A percentile compares a stretch with the other conserved stretches of the same genome.
Conservation (phyloP, 2,888 invertebrate genomes). For the Helicoverpa assulta region DNA sequence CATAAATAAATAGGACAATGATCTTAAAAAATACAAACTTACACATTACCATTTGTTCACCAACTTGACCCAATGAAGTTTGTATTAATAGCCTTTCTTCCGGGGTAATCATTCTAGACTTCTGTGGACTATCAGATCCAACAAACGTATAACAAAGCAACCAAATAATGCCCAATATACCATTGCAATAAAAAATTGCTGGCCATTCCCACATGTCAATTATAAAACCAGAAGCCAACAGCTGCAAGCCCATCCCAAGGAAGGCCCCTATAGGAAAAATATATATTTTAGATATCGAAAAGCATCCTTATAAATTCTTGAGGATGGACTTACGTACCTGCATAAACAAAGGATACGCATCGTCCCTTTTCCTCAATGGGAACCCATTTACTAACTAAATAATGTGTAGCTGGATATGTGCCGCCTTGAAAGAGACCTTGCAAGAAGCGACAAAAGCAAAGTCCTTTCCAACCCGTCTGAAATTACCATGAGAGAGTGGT, state of each 20-base stretch:
- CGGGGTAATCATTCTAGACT: slow-evolving; percentile 88
- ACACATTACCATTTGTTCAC: slow-evolving; percentile 23
- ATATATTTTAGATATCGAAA: neutral
- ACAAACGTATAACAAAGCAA: slow-evolving; percentile 88
- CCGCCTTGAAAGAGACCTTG: slow-evolving; percentile 91
- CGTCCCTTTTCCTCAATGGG: neutral
- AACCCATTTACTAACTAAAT: slow-evolving; percentile 67
- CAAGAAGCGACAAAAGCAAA: slow-evolving; percentile 91
- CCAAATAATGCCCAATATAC: slow-evolving; percentile 89
- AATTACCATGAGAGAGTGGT: neutral
- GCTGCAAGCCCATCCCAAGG: slow-evolving; percentile 90
- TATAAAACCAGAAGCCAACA: slow-evolving; percentile 85
- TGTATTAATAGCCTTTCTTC: slow-evolving; percentile 93
- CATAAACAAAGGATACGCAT: neutral
- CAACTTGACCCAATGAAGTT: slow-evolving; percentile 72
- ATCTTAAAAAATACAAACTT: no score
- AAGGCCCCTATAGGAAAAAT: slow-evolving; percentile 82
- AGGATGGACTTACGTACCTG: neutral
- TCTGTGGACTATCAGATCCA: slow-evolving; percentile 92
- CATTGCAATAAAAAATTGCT: slow-evolving; percentile 92
- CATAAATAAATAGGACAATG: no score
- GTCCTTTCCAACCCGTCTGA: slow-evolving; percentile 87
- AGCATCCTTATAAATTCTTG: neutral
- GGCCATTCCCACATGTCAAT: slow-evolving; percentile 91
- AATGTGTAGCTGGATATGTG: slow-evolving; percentile 90